Conservation (phyloP, 2,113 vertebrate species). For the Turdus rufiventris region DNA sequence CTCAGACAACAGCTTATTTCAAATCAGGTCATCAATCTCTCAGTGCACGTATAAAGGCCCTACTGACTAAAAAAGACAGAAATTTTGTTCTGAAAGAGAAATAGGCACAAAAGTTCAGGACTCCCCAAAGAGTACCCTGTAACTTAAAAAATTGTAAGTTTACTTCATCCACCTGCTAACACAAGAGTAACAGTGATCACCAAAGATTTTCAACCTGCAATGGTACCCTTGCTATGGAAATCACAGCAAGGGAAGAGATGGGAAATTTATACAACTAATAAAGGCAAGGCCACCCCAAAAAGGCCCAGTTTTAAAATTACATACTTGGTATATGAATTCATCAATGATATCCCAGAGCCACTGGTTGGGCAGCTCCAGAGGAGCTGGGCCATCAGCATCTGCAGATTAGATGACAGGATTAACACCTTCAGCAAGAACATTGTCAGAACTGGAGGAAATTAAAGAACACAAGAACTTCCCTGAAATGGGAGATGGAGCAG, state of each 20-base stretch:
- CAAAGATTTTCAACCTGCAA: background rate
- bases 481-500: background rate
- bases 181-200: background rate
- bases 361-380: constrained; percentile 95
- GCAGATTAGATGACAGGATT: background rate
- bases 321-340: constrained; percentile 97
- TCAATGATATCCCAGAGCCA: constrained; percentile 99
- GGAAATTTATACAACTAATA: background rate
- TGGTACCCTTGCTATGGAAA: background rate
- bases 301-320: background rate
- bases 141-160: background rate
- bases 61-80: background rate
- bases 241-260: background rate
- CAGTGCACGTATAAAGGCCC: background rate
- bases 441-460: background rate
- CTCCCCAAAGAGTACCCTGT: background rate
- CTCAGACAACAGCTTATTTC: background rate
- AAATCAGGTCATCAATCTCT: background rate
- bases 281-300: background rate
- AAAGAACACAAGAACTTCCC: background rate
- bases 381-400: constrained; percentile 98
- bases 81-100: background rate
- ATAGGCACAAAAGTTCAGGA: background rate
- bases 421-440: background rate
- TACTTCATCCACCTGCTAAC: background rate